phyloP scores from a whole-genome alignment of 1,140 invertebrate species.

The Hesperophylax magnus region DNA sequence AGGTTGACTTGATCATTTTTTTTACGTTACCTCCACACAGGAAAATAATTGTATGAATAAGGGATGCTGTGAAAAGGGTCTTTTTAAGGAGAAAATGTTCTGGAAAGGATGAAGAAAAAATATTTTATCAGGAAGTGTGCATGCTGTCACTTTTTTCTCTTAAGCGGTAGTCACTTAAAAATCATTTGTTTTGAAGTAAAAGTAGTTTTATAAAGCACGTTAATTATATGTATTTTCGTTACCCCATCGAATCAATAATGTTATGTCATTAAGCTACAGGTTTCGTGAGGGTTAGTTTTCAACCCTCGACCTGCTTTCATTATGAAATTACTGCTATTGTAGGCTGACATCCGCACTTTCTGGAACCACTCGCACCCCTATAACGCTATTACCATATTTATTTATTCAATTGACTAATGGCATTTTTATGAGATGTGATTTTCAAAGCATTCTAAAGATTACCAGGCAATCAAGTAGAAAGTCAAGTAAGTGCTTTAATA shows the following conservation, averaged over 20 bases:
- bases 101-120: too few relatives aligned
- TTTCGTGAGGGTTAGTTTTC: neutral
- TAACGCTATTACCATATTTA: slow-evolving; percentile 11
- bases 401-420: slow-evolving; percentile 25
- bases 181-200: too few relatives aligned
- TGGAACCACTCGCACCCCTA: neutral
- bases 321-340: neutral
- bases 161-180: too few relatives aligned
- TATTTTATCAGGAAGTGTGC: too few relatives aligned
- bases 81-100: too few relatives aligned
- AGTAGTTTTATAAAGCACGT: too few relatives aligned
- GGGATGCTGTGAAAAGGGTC: too few relatives aligned
- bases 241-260: neutral
- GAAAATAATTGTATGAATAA: too few relatives aligned
- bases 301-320: neutral
- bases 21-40: too few relatives aligned
- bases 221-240: neutral
- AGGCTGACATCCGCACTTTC: neutral
- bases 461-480: slow-evolving; percentile 21
- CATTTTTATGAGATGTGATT: slow-evolving; percentile 27
- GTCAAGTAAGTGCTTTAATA: neutral
- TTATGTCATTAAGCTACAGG: neutral
- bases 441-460: slow-evolving; percentile 20
- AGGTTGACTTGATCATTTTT: too few relatives aligned
- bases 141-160: too few relatives aligned